Evolutionary conservation across 2,888 invertebrate genomes (phyloP).

Genomic region (Tipula lateralis): DNA sequence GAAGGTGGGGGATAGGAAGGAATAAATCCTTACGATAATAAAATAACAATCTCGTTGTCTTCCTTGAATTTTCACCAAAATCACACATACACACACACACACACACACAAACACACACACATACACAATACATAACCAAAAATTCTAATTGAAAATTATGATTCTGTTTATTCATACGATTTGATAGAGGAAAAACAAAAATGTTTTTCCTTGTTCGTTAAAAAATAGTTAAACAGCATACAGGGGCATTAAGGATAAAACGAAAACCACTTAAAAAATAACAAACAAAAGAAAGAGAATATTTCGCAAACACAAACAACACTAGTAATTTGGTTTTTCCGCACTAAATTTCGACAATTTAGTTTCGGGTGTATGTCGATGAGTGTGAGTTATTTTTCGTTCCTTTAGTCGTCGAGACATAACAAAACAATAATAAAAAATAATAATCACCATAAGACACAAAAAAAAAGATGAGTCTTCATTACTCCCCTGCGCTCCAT

Average conservation of each 20-base stretch:
- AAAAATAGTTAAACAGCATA: conserved; percentile 11
- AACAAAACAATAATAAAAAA: conserved; percentile 20
- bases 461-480: background rate
- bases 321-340: background rate
- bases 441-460: conserved; percentile 6
- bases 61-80: background rate
- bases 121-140: background rate
- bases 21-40: conserved; percentile 15
- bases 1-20: background rate
- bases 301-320: background rate
- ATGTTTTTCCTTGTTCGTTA: background rate
- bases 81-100: too few relatives aligned
- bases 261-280: background rate
- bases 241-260: conserved; percentile 1
- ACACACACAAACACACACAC: too few relatives aligned
- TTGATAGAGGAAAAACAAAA: background rate
- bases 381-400: background rate
- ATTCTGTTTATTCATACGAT: conserved; percentile 24
- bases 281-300: background rate
- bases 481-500: background rate
- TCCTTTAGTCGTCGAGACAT: background rate
- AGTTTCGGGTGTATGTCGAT: background rate
- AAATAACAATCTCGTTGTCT: conserved; percentile 11
- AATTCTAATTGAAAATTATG: conserved; percentile 14
- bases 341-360: background rate